Evolutionary conservation across 2,888 invertebrate genomes (phyloP).

Genomic region (Teleogryllus oceanicus): DNA sequence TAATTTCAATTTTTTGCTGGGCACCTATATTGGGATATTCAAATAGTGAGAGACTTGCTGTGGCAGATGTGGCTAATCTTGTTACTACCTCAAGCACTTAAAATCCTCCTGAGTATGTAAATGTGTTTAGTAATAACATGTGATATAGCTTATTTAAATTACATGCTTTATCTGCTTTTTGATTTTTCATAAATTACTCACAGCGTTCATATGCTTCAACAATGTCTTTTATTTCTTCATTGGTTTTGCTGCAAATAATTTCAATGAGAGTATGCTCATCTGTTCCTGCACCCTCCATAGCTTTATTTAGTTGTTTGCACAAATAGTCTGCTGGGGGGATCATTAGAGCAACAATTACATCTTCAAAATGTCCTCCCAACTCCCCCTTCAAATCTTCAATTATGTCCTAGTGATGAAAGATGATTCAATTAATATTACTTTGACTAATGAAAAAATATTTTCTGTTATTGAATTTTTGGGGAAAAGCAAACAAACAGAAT

Average conservation of each 20-base stretch:
- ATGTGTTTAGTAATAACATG: too few species aligned
- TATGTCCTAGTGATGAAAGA: conserved; percentile 52
- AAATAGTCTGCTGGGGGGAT: conserved; percentile 64
- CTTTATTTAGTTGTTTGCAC: conserved; percentile 67
- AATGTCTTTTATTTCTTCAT: conserved; percentile 61
- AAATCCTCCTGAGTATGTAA: too few species aligned
- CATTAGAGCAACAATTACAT: conserved; percentile 68
- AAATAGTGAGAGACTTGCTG: too few species aligned
- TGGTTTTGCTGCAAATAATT: conserved; percentile 67
- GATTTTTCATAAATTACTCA: conserved; percentile 44
- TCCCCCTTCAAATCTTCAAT: conserved; percentile 69
- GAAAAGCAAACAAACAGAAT: too few species aligned
- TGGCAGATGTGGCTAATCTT: too few species aligned
- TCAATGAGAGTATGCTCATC: conserved; percentile 71
- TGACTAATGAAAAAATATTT: too few species aligned
- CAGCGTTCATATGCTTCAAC: conserved; percentile 60
- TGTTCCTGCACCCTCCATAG: conserved; percentile 73
- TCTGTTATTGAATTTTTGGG: too few species aligned
- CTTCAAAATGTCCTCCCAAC: conserved; percentile 72
- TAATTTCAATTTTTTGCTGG: too few species aligned
- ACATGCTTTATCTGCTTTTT: conserved; percentile 45
- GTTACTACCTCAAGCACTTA: too few species aligned
- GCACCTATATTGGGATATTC: too few species aligned
- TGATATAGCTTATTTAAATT: conserved; percentile 41
- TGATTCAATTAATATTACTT: too few species aligned